phyloP scores from a whole-genome alignment of 2,888 invertebrate genomes.

The Andrena dorsata region DNA sequence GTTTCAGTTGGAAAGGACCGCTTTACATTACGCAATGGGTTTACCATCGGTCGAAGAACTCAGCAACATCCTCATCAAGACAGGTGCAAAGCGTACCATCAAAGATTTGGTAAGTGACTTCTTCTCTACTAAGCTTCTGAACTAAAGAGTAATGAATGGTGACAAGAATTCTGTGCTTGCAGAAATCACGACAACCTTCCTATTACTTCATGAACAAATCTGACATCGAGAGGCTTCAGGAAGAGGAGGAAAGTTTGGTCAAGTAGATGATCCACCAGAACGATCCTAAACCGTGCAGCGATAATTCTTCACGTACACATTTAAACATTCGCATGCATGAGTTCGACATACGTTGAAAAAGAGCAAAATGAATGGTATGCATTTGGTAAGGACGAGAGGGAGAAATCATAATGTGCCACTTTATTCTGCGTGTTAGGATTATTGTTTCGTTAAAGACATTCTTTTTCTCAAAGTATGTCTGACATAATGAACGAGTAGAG shows the following conservation, averaged over 20 bases:
- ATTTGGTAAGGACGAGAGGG: not conserved
- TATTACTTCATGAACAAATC: slow-evolving; percentile 97
- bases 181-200: slow-evolving; percentile 94
- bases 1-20: slow-evolving; percentile 93
- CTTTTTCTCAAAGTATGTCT: slow-evolving; percentile 31
- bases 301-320: slow-evolving; percentile 16
- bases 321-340: slow-evolving; percentile 12
- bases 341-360: slow-evolving; percentile 34
- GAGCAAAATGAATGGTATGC: not conserved
- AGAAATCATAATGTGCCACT: slow-evolving; percentile 27
- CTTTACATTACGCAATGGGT: slow-evolving; percentile 96
- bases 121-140: not conserved
- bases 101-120: slow-evolving; percentile 89
- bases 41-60: slow-evolving; percentile 93
- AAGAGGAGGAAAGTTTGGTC: slow-evolving; percentile 90
- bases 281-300: slow-evolving; percentile 23
- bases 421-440: not conserved
- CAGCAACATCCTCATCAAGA: slow-evolving; percentile 92
- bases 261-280: slow-evolving; percentile 41
- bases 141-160: too few species aligned
- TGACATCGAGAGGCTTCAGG: slow-evolving; percentile 93
- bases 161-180: slow-evolving; percentile 51
- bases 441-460: not conserved
- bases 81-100: slow-evolving; percentile 92
- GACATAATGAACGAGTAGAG: slow-evolving; percentile 25